These are phyloP conservation scores for Rhinopomastus cyanomelas DNA, from an alignment of 2,113 vertebrate species.

Conservation along the genomic window DNA sequence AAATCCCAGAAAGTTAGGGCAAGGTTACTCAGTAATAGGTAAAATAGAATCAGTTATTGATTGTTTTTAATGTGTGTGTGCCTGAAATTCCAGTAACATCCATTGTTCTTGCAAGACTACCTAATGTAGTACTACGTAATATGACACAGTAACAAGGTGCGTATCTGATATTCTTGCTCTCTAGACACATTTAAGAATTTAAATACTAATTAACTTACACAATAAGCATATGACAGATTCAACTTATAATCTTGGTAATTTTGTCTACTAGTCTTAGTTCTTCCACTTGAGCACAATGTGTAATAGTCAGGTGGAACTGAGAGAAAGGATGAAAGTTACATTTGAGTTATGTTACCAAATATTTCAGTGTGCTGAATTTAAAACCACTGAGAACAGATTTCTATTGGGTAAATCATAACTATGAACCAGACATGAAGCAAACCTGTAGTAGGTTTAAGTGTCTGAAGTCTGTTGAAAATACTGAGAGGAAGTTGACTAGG, in stretches of 20 bases:
- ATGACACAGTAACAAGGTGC: background rate
- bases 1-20: background rate
- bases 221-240: background rate
- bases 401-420: fast-evolving
- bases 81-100: background rate
- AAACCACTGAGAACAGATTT: background rate
- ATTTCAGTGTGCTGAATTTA: background rate
- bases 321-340: background rate
- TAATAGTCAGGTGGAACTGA: background rate
- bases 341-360: background rate
- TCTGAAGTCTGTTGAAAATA: background rate
- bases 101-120: background rate
- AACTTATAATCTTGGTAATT: background rate
- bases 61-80: background rate
- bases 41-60: background rate
- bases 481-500: background rate
- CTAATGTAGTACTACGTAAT: background rate
- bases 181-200: background rate
- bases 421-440: background rate
- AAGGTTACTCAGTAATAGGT: background rate
- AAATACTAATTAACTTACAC: background rate
- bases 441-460: background rate
- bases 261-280: background rate
- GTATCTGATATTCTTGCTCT: background rate
- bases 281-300: background rate